These are phyloP conservation scores for Cetonia aurata DNA, from an alignment of 2,888 invertebrate genomes.

Conservation along the genomic window DNA sequence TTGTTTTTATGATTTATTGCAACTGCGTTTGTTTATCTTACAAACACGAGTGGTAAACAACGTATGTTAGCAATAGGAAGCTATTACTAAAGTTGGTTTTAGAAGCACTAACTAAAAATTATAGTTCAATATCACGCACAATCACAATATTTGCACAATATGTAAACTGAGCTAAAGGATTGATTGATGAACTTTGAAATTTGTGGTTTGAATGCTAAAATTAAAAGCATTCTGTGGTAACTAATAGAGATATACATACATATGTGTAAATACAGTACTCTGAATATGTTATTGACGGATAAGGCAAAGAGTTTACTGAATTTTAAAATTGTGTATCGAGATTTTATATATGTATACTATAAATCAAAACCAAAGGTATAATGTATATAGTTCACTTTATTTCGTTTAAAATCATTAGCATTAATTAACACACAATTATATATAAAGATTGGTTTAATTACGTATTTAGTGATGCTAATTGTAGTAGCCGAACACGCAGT, in stretches of 20 bases:
- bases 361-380: too few species aligned
- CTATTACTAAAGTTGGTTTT: conserved; percentile 14
- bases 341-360: too few species aligned
- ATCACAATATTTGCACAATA: conserved; percentile 29
- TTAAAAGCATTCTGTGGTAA: neutral
- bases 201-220: neutral
- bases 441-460: too few species aligned
- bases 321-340: too few species aligned
- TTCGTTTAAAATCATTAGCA: too few species aligned
- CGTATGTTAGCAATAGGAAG: neutral
- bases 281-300: too few species aligned
- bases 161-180: conserved; percentile 3
- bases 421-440: too few species aligned
- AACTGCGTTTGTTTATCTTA: neutral
- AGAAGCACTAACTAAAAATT: conserved; percentile 23
- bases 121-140: conserved; percentile 9
- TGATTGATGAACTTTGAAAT: conserved; percentile 20
- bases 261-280: neutral
- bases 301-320: too few species aligned
- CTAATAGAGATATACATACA: neutral
- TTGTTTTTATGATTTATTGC: neutral
- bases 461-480: too few species aligned
- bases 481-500: too few species aligned
- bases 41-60: neutral
- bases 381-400: too few species aligned